Conservation (phyloP, 2,113 vertebrate genomes). For the Phalacrocorax carbo region DNA sequence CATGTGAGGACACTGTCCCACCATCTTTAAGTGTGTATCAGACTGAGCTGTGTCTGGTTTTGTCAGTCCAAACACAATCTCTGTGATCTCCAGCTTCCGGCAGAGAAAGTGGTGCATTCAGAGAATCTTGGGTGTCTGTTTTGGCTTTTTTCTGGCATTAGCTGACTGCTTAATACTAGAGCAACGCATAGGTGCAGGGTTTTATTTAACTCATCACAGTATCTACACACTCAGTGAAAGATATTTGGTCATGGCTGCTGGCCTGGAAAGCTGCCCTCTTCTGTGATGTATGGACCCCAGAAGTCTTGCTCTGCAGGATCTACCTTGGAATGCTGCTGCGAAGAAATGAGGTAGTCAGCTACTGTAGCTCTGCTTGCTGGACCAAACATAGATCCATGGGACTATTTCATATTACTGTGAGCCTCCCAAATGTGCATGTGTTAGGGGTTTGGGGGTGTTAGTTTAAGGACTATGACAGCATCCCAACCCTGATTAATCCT, state of each 20-base stretch:
- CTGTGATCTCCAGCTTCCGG: background rate
- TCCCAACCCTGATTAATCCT: background rate
- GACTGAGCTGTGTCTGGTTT: background rate
- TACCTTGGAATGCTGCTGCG: background rate
- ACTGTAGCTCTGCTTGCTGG: background rate
- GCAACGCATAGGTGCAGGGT: fast-evolving
- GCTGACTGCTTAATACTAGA: background rate
- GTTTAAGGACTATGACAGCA: background rate
- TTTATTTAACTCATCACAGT: background rate
- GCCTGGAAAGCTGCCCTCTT: background rate
- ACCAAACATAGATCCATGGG: background rate
- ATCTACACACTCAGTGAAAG: background rate
- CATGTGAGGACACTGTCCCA: no score
- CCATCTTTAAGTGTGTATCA: background rate
- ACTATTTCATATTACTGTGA: background rate
- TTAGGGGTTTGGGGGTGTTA: background rate
- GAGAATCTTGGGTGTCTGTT: background rate
- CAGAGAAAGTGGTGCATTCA: background rate
- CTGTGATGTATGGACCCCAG: background rate
- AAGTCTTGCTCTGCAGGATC: background rate
- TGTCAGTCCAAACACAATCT: background rate
- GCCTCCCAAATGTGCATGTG: background rate
- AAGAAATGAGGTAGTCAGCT: background rate
- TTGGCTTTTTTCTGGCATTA: background rate
- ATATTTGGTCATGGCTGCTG: background rate